Percentiles rank a stretch among this genome's conserved stretches.
phyloP scores from a whole-genome alignment of 2,888 invertebrate genomes.

The Aleiodes alternator region DNA sequence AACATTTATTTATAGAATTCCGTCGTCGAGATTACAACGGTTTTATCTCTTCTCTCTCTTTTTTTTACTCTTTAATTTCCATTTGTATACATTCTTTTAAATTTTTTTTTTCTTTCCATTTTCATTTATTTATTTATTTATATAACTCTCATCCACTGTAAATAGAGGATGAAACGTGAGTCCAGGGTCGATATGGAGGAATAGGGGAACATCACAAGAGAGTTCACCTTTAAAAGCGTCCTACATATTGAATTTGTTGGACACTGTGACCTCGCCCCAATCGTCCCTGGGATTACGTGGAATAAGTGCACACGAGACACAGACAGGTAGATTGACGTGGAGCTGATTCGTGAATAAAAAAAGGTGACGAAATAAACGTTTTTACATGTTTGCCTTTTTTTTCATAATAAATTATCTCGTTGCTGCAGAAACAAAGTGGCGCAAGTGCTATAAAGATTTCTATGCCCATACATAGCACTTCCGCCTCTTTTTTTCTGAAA shows the following conservation, averaged over 20 bases:
- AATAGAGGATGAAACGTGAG: constrained; percentile 48
- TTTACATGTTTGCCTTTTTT: constrained; percentile 27
- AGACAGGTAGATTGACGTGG: constrained; percentile 64
- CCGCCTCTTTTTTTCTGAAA: too few species aligned
- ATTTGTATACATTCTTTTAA: constrained; percentile 59
- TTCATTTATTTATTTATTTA: constrained; percentile 15
- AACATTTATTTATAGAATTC: constrained; percentile 72
- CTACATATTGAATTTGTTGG: constrained; percentile 17
- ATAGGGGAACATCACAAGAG: neutral
- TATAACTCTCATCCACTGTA: constrained; percentile 48
- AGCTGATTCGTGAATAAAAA: constrained; percentile 48
- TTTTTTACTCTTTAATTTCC: constrained; percentile 51
- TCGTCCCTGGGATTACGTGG: constrained; percentile 59
- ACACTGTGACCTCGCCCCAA: constrained; percentile 15
- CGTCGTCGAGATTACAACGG: constrained; percentile 67
- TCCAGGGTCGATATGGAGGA: constrained; percentile 32
- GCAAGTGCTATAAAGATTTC: too few species aligned
- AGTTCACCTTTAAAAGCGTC: constrained; percentile 23
- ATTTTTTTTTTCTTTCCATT: neutral
- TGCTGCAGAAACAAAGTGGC: too few species aligned
- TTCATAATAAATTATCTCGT: constrained; percentile 22
- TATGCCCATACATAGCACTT: too few species aligned
- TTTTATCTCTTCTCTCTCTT: constrained; percentile 55
- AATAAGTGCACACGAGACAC: constrained; percentile 72
- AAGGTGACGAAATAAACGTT: constrained; percentile 53